Conservation (phyloP, 2,797 vertebrate genomes). For the Acipenser ruthenus region DNA sequence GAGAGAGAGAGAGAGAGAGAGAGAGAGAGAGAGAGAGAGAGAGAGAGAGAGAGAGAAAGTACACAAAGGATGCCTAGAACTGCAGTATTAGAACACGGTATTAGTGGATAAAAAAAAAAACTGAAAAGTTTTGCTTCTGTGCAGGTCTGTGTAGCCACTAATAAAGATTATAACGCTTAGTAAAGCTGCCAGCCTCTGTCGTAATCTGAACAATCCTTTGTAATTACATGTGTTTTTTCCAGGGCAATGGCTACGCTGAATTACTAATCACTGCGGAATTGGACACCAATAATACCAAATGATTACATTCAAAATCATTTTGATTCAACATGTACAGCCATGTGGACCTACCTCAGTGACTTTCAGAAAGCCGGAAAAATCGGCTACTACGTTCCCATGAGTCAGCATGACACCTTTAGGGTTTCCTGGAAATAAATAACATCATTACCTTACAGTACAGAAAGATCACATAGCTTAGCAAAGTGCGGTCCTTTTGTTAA, state of each 20-base stretch:
- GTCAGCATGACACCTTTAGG: constrained; percentile 98
- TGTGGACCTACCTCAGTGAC: constrained; percentile 86
- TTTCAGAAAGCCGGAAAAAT: constrained; percentile 95
- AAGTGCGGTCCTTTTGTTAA: not conserved
- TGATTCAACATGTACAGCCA: not conserved
- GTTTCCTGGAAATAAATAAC: constrained; percentile 64
- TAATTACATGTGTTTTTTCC: no score
- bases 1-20: constrained; percentile 29
- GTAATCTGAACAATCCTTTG: not conserved
- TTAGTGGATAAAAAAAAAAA: not conserved
- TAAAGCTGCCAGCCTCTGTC: constrained; percentile 2
- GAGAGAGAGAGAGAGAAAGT: not conserved
- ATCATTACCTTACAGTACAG: not conserved
- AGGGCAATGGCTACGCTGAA: no score
- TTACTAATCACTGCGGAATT: no score
- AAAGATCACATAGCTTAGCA: not conserved
- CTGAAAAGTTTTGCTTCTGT: not conserved
- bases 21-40: constrained; percentile 33
- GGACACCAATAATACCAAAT: no score
- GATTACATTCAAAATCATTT: no score
- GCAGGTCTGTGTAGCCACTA: constrained; percentile 19
- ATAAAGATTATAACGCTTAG: constrained; percentile 26
- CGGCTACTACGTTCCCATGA: constrained; percentile 92
- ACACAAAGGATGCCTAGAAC: no score
- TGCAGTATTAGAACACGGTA: not conserved